Evolutionary conservation across 2,888 invertebrate genomes (phyloP).

Genomic region (Kuschelorhynchus macadamiae): DNA sequence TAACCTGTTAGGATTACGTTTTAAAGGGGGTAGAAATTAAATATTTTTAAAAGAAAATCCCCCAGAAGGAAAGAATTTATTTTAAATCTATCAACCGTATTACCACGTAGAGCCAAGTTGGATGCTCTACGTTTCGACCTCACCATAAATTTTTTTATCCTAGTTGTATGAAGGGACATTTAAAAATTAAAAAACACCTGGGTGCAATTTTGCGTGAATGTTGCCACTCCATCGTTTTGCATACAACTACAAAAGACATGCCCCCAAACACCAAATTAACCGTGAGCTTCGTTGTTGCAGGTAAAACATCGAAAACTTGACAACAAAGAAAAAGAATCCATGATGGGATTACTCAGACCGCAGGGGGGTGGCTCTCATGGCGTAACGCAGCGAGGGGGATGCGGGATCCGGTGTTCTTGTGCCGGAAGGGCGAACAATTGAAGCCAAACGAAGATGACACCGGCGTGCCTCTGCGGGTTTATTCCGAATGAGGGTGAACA

Average conservation of each 20-base stretch:
- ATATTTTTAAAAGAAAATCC: no score
- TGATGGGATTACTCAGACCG: constrained; percentile 38
- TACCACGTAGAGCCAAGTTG: no score
- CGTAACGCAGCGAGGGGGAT: constrained; percentile 22
- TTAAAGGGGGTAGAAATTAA: no score
- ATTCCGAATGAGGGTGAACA: constrained; percentile 21
- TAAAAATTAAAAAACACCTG: no score
- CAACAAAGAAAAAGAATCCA: constrained; percentile 25
- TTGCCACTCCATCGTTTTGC: no score
- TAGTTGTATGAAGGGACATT: no score
- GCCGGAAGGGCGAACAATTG: constrained; percentile 64
- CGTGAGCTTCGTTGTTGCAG: constrained; percentile 28
- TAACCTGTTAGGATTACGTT: no score
- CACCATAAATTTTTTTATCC: no score
- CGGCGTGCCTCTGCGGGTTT: constrained; percentile 49
- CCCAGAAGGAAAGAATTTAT: no score
- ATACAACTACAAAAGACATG: background rate
- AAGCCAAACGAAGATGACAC: constrained; percentile 67
- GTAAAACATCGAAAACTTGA: constrained; percentile 19
- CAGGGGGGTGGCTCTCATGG: constrained; percentile 27
- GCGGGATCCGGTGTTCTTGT: constrained; percentile 39
- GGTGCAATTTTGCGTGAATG: no score
- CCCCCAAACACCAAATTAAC: background rate
- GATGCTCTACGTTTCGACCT: no score
- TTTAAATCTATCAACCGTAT: no score